Conservation (phyloP, 2,113 vertebrate genomes). For the Cathartes aura region DNA sequence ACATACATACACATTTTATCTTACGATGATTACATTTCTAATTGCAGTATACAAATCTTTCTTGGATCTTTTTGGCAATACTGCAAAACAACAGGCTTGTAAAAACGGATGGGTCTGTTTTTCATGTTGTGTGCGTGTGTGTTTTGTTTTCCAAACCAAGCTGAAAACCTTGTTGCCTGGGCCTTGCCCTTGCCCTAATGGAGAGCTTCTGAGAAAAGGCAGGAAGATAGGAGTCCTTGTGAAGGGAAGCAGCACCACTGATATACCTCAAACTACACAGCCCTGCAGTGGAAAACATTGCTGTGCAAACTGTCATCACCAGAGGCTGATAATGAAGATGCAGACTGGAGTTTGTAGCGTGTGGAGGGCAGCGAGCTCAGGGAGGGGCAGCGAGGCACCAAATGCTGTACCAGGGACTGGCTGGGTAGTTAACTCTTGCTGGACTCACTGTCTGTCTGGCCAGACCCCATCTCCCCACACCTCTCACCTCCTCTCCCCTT, state of each 20-base stretch:
- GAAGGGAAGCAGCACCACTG: slow-evolving; percentile 13
- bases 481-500: accelerated
- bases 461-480: neutral
- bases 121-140: accelerated
- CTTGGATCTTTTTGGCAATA: neutral
- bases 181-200: neutral
- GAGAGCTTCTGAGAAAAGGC: neutral
- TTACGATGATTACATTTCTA: neutral
- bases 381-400: neutral
- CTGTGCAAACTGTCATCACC: slow-evolving; percentile 27
- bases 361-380: neutral
- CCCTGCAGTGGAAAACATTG: slow-evolving; percentile 29
- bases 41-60: neutral
- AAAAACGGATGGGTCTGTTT: neutral
- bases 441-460: neutral
- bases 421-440: neutral
- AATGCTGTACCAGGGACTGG: too few relatives aligned
- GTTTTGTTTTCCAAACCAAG: neutral
- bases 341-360: neutral
- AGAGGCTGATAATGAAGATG: neutral
- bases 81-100: neutral
- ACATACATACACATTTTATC: too few relatives aligned
- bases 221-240: slow-evolving; percentile 12
- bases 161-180: neutral
- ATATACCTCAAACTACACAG: neutral